phyloP scores from a whole-genome alignment of 2,797 vertebrate species.

The Lepus oiostolus region DNA sequence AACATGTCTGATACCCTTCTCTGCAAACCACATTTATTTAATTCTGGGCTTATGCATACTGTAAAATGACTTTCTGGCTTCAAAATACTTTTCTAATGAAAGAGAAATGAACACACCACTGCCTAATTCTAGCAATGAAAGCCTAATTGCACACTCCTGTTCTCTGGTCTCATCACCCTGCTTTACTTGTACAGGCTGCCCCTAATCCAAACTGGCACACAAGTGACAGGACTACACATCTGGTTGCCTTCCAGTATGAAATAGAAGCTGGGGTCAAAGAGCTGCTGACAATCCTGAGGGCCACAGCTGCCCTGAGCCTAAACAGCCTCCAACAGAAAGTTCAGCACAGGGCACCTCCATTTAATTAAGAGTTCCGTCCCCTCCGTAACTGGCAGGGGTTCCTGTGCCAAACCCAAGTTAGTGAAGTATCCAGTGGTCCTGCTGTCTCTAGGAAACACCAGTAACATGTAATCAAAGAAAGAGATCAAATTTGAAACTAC shows the following conservation, averaged over 20 bases:
- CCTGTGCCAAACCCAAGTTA: background rate
- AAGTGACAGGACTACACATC: background rate
- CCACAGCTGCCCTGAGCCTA: background rate
- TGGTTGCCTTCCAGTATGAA: conserved; percentile 31
- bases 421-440: conserved; percentile 41
- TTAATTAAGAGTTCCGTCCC: background rate
- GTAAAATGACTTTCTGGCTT: conserved; percentile 16
- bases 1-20: background rate
- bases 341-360: background rate
- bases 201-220: background rate
- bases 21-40: background rate
- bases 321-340: conserved; percentile 20
- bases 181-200: background rate
- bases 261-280: background rate
- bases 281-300: background rate
- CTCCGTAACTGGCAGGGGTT: background rate
- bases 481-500: conserved; percentile 43
- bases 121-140: background rate
- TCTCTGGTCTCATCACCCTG: background rate
- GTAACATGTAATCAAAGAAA: conserved; percentile 48
- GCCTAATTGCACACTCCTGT: background rate
- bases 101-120: background rate
- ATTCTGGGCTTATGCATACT: conserved; percentile 10
- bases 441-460: conserved; percentile 30
- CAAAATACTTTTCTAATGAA: conserved; percentile 51